phyloP scores from a whole-genome alignment of 2,888 invertebrate genomes.

The Brassicogethes aeneus region DNA sequence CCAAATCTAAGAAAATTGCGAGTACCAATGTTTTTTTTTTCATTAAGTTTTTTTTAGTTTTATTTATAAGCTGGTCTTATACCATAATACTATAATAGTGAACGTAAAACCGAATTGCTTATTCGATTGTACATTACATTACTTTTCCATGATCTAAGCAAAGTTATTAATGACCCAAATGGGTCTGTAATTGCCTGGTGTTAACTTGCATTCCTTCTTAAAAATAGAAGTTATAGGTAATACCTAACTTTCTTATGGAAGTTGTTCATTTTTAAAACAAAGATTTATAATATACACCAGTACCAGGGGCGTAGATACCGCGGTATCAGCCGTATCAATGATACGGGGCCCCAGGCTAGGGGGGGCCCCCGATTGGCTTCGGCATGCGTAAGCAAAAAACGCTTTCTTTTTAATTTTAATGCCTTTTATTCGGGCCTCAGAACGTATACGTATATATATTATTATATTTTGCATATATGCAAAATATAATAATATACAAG shows the following conservation, averaged over 20 bases:
- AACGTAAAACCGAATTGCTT: slow-evolving; percentile 8
- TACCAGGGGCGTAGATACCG: too few relatives aligned
- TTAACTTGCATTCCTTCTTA: slow-evolving; percentile 12
- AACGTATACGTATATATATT: too few relatives aligned
- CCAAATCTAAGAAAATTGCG: too few relatives aligned
- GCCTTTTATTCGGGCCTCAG: too few relatives aligned
- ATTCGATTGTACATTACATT: slow-evolving; percentile 8
- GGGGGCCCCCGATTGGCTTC: too few relatives aligned
- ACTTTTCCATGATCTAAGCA: slow-evolving; percentile 16
- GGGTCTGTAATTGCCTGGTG: too few relatives aligned
- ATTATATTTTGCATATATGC: too few relatives aligned
- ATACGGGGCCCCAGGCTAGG: too few relatives aligned
- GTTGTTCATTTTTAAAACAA: neutral
- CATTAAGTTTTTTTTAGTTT: slow-evolving; percentile 7
- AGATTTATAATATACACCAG: neutral
- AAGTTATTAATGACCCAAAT: slow-evolving; percentile 10
- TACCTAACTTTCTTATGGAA: neutral
- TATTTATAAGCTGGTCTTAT: slow-evolving; percentile 5
- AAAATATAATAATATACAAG: too few relatives aligned
- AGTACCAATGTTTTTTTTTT: slow-evolving; percentile 2
- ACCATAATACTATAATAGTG: slow-evolving; percentile 8
- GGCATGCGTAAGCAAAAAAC: too few relatives aligned
- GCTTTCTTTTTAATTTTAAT: too few relatives aligned
- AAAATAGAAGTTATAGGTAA: slow-evolving; percentile 9
- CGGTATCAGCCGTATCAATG: too few relatives aligned